Evolutionary conservation across 2,888 invertebrate species (phyloP).

Genomic region (Euzophera pinguis): DNA sequence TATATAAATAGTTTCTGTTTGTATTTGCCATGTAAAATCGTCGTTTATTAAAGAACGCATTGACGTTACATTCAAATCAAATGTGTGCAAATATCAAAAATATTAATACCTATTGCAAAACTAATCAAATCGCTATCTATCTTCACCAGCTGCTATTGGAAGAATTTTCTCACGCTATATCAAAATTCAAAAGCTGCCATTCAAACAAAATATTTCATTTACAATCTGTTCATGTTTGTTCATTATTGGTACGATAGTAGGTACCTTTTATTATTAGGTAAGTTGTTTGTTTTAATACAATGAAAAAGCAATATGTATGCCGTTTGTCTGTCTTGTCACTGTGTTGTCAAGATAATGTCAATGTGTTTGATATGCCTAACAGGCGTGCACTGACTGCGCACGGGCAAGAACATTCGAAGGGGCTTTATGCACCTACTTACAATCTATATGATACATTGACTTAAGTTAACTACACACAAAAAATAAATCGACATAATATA

Average conservation of each 20-base stretch:
- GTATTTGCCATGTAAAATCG: not conserved
- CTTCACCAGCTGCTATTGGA: not conserved
- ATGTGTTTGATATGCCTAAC: not conserved
- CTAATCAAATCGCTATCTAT: slow-evolving; percentile 11
- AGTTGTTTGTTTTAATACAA: slow-evolving; percentile 9
- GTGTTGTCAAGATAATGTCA: slow-evolving; percentile 24
- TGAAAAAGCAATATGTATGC: slow-evolving; percentile 10
- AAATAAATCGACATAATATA: too few relatives aligned
- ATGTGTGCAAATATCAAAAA: slow-evolving; percentile 12
- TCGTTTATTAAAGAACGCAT: not conserved
- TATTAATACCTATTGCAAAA: slow-evolving; percentile 11
- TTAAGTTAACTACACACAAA: too few relatives aligned
- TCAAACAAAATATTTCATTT: slow-evolving; percentile 13
- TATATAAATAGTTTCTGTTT: too few relatives aligned
- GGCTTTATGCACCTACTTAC: too few relatives aligned
- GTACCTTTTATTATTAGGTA: not conserved
- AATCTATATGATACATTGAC: too few relatives aligned
- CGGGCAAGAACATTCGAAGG: not conserved
- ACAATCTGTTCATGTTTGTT: slow-evolving; percentile 6
- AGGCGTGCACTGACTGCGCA: not conserved
- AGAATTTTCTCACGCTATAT: slow-evolving; percentile 9
- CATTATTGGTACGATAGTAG: not conserved
- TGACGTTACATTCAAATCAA: not conserved
- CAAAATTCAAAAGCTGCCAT: slow-evolving; percentile 12
- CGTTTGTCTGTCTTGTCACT: slow-evolving; percentile 17